Evolutionary conservation across 1,140 invertebrate species (phyloP), one percentile per base, ranked within the genome.

Genomic region (Drosophila punjabiensis): DNA sequence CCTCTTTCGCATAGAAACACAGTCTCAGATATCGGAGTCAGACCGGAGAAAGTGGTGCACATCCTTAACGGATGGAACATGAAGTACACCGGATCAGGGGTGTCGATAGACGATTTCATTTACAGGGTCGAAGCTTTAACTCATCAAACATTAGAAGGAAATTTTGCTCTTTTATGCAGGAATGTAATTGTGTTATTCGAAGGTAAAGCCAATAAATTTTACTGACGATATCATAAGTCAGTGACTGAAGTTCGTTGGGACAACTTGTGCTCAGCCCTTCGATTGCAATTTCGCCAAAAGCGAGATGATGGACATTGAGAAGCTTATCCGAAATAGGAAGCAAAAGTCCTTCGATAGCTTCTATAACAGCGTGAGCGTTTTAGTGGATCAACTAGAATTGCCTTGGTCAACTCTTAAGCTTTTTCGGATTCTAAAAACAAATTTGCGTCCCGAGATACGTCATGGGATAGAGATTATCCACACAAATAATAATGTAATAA

Each of bases 261-360:
- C 41, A 45, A 10, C 10, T 45, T 11, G n/a, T 45, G n/a, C n/a
- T 45, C 41, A 10, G 41, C 43, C 9, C 43, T 45, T 18, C 43
- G n/a, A 0, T 18, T 18, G n/a, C n/a, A 55, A 55, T 55, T 55
- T 35, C 30, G 52, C 11, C 30, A 55, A 30, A 35, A 33, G n/a
- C n/a, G 30, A 16, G 50, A 53, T 7, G 43, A 20, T 11, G 18
- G 43, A 45, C 18, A 18, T 45, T 43, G n/a, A 18, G 3, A n/a
- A 55, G 30, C 13, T 35, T 2, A 55, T 35, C n/a, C 16, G 32
- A 20, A 35, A 55, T n/a, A 55, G 39, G 14, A 60, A 60, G 16
- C 39, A 60, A 11, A 43, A 43, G 16, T 30, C 28, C 5, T 60
- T 60, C 5, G 39, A 60, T 32, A 28, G 20, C n/a, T 60, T 60